Evolutionary conservation across 1,140 invertebrate species (phyloP).

Genomic region (Cephus cinctus): DNA sequence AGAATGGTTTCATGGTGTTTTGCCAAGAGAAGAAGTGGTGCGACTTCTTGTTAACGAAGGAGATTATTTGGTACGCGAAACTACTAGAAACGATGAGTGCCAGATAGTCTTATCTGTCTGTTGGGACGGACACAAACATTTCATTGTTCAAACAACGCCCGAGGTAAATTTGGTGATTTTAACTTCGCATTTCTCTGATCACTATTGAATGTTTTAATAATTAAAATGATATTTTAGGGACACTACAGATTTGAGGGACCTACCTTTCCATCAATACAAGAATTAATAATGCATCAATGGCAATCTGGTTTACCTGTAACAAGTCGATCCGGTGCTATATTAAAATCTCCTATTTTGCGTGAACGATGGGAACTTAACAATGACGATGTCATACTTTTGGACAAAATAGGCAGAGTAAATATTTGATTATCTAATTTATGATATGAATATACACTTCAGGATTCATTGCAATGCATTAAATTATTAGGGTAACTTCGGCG

Average conservation of each 20-base stretch:
- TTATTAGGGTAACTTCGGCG: constrained; percentile 92
- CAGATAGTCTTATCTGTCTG: constrained; percentile 93
- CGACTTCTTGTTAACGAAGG: constrained; percentile 84
- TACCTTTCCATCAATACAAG: constrained; percentile 87
- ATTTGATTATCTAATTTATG: constrained; percentile 1
- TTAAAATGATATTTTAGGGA: constrained; percentile 58
- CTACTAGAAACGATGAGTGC: constrained; percentile 87
- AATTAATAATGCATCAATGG: constrained; percentile 86
- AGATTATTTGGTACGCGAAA: constrained; percentile 93
- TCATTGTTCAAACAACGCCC: constrained; percentile 92
- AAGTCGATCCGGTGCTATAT: constrained; percentile 85
- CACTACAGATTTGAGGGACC: constrained; percentile 93
- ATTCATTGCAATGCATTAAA: background rate
- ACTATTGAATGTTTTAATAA: constrained; percentile 7
- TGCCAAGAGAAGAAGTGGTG: constrained; percentile 95
- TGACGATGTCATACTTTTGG: constrained; percentile 88
- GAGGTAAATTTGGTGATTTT: constrained; percentile 61
- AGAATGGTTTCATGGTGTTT: constrained; percentile 97
- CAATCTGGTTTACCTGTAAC: constrained; percentile 84
- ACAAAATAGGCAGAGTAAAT: constrained; percentile 92
- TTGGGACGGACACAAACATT: constrained; percentile 96
- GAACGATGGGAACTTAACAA: constrained; percentile 96
- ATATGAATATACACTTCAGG: background rate
- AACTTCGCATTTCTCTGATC: constrained; percentile 1
- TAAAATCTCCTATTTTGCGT: constrained; percentile 82